Evolutionary conservation across 1,140 invertebrate species (phyloP).

Genomic region (Zaprionus gabonicus): DNA sequence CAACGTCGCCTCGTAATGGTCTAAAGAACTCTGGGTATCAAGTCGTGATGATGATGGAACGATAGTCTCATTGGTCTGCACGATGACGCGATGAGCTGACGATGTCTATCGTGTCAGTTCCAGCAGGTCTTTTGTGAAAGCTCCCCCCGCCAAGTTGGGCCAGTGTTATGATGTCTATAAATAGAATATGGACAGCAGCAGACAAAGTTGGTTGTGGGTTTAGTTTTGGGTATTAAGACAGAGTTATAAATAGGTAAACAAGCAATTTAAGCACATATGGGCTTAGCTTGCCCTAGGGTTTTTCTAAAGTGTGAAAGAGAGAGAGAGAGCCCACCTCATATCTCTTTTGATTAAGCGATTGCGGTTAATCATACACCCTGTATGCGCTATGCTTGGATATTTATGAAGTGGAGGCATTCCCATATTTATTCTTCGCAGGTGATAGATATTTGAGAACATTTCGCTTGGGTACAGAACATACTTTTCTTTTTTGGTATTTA

Average conservation of each 20-base stretch:
- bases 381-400: slow-evolving; percentile 9
- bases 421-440: background rate
- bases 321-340: background rate
- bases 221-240: slow-evolving; percentile 32
- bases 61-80: slow-evolving; percentile 36
- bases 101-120: slow-evolving; percentile 31
- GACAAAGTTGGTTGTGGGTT: slow-evolving; percentile 7
- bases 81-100: slow-evolving; percentile 25
- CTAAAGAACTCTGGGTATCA: slow-evolving; percentile 9
- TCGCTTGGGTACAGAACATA: background rate
- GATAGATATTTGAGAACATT: slow-evolving; percentile 18
- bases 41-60: slow-evolving; percentile 6
- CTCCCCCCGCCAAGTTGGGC: slow-evolving; percentile 34
- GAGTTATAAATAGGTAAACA: slow-evolving; percentile 53
- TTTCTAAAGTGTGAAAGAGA: background rate
- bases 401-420: slow-evolving; percentile 8
- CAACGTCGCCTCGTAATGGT: slow-evolving; percentile 17
- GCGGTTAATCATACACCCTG: slow-evolving; percentile 17
- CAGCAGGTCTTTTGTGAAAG: slow-evolving; percentile 65
- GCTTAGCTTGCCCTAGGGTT: slow-evolving; percentile 65
- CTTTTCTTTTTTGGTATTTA: slow-evolving; percentile 3
- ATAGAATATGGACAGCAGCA: slow-evolving; percentile 43
- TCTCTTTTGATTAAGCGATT: slow-evolving; percentile 33
- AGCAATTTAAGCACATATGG: slow-evolving; percentile 54
- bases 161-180: slow-evolving; percentile 58